Evolutionary conservation across 2,113 vertebrate genomes (phyloP), one percentile per base, ranked within the genome.

Genomic region (Eulemur macaco): DNA sequence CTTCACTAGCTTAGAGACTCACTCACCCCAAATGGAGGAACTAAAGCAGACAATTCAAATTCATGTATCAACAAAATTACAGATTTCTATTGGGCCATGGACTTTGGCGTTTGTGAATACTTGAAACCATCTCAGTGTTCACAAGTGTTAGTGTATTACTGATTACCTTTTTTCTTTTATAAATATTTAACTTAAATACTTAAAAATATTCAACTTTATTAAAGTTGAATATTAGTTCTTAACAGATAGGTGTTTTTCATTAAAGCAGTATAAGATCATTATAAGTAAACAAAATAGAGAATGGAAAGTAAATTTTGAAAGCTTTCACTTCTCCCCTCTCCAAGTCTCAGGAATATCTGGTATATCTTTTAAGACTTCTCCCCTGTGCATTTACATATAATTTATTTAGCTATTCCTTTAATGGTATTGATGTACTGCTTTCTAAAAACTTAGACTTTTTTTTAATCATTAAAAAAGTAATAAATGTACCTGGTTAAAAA

Each of bases 241-340:
- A 91, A 64, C 39, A 78, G 47, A 39, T 87, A 66, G n/a, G 14
- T 91, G 76, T 80, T 91, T 95, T 95, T 88, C 18, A 81, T 89
- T 96, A 76, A 80, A 94, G n/a, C 20, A 42, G 5, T 94, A 17
- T 63, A 89, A 89, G 54, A 77, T 7, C 52, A 50, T 68, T 69
- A 80, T 89, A 89, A 81, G 50, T 76, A 82, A 89, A 64, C 34
- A 94, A 86, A 89, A 54, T 17, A 85, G 64, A 74, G 29, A 45
- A 37, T 93, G 29, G 83, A 66, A 96, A 58, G 14, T 85, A 93
- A 85, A 50, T 90, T 89, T 6, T 66, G 63, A 92, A 95, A 56
- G 11, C 4, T 56, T 91, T 86, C 4, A 83, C 86, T 86, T 92
- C 34, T 95, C 25, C 42, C 6, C 15, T 69, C 12, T 34, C 6